Conservation (phyloP, 2,113 vertebrate genomes). For the Cardinalis cardinalis region DNA sequence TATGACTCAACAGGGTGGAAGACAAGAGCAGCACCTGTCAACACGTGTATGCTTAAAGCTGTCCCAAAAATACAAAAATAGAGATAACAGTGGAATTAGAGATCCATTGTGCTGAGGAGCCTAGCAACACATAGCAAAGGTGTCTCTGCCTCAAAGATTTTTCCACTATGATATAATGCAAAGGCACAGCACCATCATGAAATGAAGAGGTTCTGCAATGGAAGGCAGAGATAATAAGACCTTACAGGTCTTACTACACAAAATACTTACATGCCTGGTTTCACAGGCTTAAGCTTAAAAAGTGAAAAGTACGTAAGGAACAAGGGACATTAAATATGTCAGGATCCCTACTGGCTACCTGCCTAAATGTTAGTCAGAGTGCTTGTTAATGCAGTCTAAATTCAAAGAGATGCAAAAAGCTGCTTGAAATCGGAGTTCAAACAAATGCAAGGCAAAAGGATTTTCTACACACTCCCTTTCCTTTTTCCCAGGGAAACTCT, state of each 20-base stretch:
- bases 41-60: neutral
- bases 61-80: neutral
- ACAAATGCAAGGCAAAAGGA: neutral
- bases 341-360: neutral
- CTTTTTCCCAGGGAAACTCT: neutral
- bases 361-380: neutral
- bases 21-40: constrained; percentile 8
- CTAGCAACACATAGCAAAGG: neutral
- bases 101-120: neutral
- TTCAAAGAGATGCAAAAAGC: constrained; percentile 13
- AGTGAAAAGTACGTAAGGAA: neutral
- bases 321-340: neutral
- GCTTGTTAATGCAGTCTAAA: constrained; percentile 6
- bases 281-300: neutral
- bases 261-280: neutral
- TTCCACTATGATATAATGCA: neutral
- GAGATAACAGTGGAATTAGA: neutral
- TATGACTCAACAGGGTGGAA: neutral
- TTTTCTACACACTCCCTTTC: neutral
- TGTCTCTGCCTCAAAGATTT: neutral
- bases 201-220: neutral
- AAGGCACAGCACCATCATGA: neutral
- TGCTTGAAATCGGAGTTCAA: constrained; percentile 35
- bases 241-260: neutral
- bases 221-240: neutral